Evolutionary conservation across 2,888 invertebrate genomes (phyloP).

Genomic region (Lasioglossum zephyrum): DNA sequence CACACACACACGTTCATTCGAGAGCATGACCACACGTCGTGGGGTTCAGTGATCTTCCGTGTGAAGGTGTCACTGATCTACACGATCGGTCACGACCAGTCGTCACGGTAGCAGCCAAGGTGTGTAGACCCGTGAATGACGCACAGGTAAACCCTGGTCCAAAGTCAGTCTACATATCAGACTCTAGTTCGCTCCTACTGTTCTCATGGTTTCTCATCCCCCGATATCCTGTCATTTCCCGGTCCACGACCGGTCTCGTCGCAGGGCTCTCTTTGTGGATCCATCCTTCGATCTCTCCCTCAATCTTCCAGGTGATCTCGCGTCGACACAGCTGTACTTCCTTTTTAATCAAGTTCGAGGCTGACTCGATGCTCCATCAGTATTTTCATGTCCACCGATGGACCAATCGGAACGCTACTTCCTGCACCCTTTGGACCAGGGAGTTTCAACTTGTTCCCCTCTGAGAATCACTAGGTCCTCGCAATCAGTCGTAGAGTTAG

Average conservation of each 20-base stretch:
- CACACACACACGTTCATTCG: constrained; percentile 51
- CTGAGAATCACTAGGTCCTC: too few relatives aligned
- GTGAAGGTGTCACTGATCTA: constrained; percentile 18
- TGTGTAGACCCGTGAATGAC: constrained; percentile 58
- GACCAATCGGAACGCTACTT: neutral
- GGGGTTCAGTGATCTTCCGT: constrained; percentile 11
- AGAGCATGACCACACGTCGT: constrained; percentile 28
- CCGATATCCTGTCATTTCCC: constrained; percentile 11
- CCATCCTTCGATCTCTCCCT: constrained; percentile 31
- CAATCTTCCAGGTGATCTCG: constrained; percentile 18
- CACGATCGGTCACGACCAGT: constrained; percentile 32
- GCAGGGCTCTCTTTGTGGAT: neutral
- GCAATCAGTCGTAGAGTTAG: too few relatives aligned
- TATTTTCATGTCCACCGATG: neutral
- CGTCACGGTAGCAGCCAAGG: constrained; percentile 44
- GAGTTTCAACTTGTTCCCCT: too few relatives aligned
- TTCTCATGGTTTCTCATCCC: constrained; percentile 15
- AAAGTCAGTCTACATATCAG: constrained; percentile 79
- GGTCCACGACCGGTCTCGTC: constrained; percentile 24
- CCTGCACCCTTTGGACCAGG: too few relatives aligned
- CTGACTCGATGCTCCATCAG: neutral
- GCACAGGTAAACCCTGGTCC: constrained; percentile 65
- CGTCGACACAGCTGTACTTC: neutral
- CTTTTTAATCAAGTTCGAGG: too few relatives aligned
- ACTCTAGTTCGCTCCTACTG: constrained; percentile 61